phyloP scores from a whole-genome alignment of 2,797 vertebrate species.

The Anniella stebbinsi region DNA sequence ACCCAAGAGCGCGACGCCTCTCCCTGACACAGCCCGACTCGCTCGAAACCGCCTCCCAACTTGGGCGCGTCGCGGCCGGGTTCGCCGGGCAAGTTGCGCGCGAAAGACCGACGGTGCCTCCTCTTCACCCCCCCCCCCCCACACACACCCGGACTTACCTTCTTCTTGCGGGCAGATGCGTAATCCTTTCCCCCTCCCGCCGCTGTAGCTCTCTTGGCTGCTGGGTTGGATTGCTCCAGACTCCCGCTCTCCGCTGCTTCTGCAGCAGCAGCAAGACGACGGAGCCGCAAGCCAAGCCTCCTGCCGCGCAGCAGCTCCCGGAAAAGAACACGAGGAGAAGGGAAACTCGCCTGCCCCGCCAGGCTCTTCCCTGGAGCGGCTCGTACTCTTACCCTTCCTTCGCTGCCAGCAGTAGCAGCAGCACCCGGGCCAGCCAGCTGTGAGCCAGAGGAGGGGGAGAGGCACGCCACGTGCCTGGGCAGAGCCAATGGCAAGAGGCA shows the following conservation, averaged over 20 bases:
- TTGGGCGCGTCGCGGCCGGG: not conserved
- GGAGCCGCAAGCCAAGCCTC: no score
- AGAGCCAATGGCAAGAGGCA: conserved; percentile 56
- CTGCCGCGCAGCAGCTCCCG: not conserved
- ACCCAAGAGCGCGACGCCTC: not conserved
- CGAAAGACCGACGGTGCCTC: not conserved
- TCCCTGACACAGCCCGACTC: not conserved
- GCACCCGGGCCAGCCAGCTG: conserved; percentile 32
- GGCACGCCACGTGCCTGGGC: conserved; percentile 41
- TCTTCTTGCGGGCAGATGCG: no score
- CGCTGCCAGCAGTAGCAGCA: not conserved
- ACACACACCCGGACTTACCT: conserved; percentile 15
- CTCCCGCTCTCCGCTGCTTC: not conserved
- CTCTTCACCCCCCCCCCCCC: no score
- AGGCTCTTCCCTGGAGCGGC: not conserved
- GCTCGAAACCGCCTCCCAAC: not conserved
- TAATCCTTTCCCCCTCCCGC: not conserved
- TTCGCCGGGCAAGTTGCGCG: not conserved
- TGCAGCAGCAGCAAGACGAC: not conserved
- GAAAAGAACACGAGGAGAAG: not conserved
- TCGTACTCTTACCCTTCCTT: not conserved
- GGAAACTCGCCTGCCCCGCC: not conserved
- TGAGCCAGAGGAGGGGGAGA: conserved; percentile 45
- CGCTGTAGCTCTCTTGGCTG: not conserved
- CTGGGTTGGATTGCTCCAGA: not conserved